A percentile compares a stretch with the other conserved stretches of the same genome.
Evolutionary conservation across 2,888 invertebrate species (phyloP).

Genomic region (Augochlorella aurata): DNA sequence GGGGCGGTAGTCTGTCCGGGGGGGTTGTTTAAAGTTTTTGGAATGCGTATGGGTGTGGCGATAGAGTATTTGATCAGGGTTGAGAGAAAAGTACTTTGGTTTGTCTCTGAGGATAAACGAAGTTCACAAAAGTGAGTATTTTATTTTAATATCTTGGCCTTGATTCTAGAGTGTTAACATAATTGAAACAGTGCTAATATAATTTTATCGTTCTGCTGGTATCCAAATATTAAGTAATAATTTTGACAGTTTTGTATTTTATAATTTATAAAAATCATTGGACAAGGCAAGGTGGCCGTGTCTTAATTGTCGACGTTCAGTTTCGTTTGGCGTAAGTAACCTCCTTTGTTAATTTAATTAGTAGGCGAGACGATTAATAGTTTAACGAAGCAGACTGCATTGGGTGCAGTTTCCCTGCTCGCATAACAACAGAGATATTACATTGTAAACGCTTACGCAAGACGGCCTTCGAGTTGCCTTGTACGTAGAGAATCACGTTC

Average conservation of each 20-base stretch:
- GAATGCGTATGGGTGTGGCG: not conserved
- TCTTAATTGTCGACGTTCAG: not conserved
- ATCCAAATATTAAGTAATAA: too few relatives aligned
- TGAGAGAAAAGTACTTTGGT: not conserved
- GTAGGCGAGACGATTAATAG: not conserved
- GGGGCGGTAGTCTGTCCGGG: not conserved
- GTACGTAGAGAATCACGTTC: not conserved
- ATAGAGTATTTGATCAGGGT: not conserved
- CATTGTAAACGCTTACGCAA: slow-evolving; percentile 4
- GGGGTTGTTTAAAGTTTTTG: not conserved
- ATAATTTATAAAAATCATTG: not conserved
- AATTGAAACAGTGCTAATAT: too few relatives aligned
- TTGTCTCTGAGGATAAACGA: not conserved
- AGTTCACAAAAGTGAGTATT: not conserved
- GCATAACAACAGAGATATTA: not conserved
- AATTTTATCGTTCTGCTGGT: too few relatives aligned
- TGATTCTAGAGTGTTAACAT: too few relatives aligned
- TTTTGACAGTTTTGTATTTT: too few relatives aligned
- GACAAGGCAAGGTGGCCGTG: not conserved
- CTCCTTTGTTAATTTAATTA: not conserved
- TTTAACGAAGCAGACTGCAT: not conserved
- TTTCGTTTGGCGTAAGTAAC: not conserved
- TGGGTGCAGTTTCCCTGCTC: slow-evolving; percentile 12
- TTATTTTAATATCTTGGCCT: not conserved
- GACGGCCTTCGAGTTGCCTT: slow-evolving; percentile 4